These are phyloP conservation scores for Athrips mouffetella DNA, from an alignment of 2,888 invertebrate species.

Conservation along the genomic window DNA sequence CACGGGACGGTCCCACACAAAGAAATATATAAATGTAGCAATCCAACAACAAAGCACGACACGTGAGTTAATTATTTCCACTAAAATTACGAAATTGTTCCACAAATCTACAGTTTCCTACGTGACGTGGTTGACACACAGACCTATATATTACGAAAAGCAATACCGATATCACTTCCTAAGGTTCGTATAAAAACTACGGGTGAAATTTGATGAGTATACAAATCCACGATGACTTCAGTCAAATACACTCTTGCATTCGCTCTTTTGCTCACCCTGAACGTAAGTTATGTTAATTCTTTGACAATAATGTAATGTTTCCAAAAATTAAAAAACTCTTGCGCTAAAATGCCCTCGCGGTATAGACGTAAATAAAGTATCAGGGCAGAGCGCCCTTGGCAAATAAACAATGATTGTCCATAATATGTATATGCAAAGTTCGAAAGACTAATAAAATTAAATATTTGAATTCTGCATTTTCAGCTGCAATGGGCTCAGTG, in stretches of 20 bases:
- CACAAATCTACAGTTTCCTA: constrained; percentile 15
- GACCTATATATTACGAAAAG: constrained; percentile 32
- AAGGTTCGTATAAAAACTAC: constrained; percentile 27
- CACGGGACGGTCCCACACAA: too few species aligned
- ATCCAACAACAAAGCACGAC: background rate
- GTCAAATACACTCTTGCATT: constrained; percentile 37
- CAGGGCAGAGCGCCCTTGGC: too few species aligned
- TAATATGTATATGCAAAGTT: too few species aligned
- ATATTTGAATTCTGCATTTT: constrained; percentile 6
- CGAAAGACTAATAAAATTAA: background rate
- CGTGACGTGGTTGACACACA: constrained; percentile 38
- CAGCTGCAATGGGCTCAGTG: constrained; percentile 43
- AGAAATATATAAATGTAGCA: background rate
- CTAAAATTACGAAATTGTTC: background rate
- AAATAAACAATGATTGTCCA: too few species aligned
- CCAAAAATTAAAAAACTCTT: too few species aligned
- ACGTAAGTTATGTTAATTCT: constrained; percentile 37
- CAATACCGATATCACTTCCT: constrained; percentile 10
- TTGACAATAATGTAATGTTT: too few species aligned
- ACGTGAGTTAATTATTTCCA: background rate
- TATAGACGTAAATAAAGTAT: too few species aligned
- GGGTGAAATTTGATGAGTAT: constrained; percentile 14
- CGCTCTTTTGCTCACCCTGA: constrained; percentile 35
- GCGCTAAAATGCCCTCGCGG: too few species aligned
- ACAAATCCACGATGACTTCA: constrained; percentile 38